Percentiles rank a stretch among this genome's conserved stretches.
Conservation (phyloP, 2,888 invertebrate genomes). For the Silvanus unidentatus region DNA sequence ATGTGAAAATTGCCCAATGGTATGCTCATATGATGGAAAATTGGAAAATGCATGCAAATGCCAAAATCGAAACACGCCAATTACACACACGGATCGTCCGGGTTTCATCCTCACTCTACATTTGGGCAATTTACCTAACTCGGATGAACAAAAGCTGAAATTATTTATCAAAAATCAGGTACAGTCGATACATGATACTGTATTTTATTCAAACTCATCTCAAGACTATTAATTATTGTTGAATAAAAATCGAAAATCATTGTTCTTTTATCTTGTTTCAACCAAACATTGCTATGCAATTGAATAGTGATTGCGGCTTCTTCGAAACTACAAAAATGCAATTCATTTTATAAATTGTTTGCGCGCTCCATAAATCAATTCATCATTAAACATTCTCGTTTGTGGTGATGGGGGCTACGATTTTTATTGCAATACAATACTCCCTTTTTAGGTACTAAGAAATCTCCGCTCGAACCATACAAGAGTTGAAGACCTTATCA, state of each 20-base stretch:
- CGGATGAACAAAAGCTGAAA: conserved; percentile 28
- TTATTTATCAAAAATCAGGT: conserved; percentile 32
- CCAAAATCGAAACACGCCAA: background rate
- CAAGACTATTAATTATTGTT: background rate
- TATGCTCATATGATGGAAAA: conserved; percentile 47
- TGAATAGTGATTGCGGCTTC: no score
- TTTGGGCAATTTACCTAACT: conserved; percentile 48
- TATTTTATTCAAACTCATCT: background rate
- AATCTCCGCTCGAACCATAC: background rate
- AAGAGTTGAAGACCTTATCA: background rate
- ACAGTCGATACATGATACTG: no score
- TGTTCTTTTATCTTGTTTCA: no score
- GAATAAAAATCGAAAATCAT: no score
- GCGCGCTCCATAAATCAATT: no score
- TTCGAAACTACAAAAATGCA: no score
- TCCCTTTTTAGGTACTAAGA: background rate
- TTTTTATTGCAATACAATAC: no score
- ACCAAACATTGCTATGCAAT: no score
- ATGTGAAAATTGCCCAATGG: conserved; percentile 46
- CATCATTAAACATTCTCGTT: no score
- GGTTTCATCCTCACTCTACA: conserved; percentile 54
- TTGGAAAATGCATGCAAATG: conserved; percentile 47
- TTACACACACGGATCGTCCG: no score
- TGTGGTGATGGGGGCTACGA: no score
- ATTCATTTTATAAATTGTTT: no score